Conservation (phyloP, 2,888 invertebrate species). For the Amphipyra tragopoginis region DNA sequence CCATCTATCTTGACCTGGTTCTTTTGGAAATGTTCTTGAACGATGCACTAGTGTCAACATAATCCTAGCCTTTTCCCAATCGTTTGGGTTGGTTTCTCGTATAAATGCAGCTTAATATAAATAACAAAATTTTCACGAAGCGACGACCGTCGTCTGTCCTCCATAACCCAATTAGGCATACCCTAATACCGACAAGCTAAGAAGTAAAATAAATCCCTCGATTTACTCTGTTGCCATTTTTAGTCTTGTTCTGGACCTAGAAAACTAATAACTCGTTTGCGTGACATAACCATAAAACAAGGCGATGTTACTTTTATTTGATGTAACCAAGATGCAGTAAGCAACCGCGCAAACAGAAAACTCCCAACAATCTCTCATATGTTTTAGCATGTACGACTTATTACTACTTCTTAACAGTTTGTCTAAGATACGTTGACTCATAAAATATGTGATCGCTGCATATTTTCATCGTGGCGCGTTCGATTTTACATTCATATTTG, state of each 20-base stretch:
- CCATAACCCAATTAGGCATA: neutral
- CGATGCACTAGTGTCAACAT: too few species aligned
- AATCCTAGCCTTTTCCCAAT: too few species aligned
- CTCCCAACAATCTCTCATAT: neutral
- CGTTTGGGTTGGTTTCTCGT: too few species aligned
- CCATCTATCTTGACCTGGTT: too few species aligned
- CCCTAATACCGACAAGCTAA: neutral
- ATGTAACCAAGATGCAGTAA: slow-evolving; percentile 17
- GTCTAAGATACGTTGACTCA: neutral
- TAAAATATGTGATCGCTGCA: slow-evolving; percentile 6
- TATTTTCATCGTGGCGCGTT: slow-evolving; percentile 18
- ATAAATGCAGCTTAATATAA: too few species aligned
- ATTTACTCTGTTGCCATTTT: neutral
- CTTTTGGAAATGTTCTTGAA: too few species aligned
- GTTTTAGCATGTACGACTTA: too few species aligned
- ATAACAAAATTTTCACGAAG: too few species aligned
- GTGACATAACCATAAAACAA: neutral
- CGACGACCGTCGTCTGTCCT: neutral
- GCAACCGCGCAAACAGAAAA: slow-evolving; percentile 4
- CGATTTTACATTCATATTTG: slow-evolving; percentile 36
- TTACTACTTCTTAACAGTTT: too few species aligned
- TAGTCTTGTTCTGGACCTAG: neutral
- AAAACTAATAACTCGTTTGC: slow-evolving; percentile 3
- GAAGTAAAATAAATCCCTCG: neutral
- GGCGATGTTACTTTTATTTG: neutral